A percentile compares a stretch with the other conserved stretches of the same genome.
Conservation (phyloP, 2,888 invertebrate species). For the Chelonus formosanus region DNA sequence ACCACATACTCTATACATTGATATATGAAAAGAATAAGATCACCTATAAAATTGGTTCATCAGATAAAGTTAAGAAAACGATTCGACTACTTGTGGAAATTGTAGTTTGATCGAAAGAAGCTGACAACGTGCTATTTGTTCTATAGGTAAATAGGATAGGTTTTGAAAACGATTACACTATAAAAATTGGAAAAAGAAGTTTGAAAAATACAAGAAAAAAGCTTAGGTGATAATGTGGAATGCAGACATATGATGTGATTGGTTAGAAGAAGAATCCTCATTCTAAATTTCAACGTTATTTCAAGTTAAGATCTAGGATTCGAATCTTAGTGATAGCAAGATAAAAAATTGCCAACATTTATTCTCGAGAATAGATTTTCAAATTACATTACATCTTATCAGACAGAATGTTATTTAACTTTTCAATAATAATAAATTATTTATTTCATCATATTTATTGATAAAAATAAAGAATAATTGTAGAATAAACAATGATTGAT, state of each 20-base stretch:
- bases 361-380: conserved; percentile 17
- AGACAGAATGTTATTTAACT: too few relatives aligned
- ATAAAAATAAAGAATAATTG: too few relatives aligned
- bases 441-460: too few relatives aligned
- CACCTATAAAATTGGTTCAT: conserved; percentile 37
- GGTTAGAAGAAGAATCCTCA: conserved; percentile 35
- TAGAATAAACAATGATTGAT: too few relatives aligned
- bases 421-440: too few relatives aligned
- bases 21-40: neutral
- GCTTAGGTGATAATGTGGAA: conserved; percentile 43
- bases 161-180: conserved; percentile 20
- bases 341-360: conserved; percentile 26
- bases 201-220: conserved; percentile 41
- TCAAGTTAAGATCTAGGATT: conserved; percentile 30
- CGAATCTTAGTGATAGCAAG: too few relatives aligned
- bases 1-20: too few relatives aligned
- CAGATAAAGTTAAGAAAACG: conserved; percentile 32
- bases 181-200: conserved; percentile 43
- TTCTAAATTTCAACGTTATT: conserved; percentile 46
- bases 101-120: conserved; percentile 41
- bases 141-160: conserved; percentile 27
- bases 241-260: conserved; percentile 48
- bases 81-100: conserved; percentile 34
- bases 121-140: conserved; percentile 31
- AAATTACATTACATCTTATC: conserved; percentile 1